These are phyloP conservation scores for Saccopteryx leptura DNA, from an alignment of 2,113 vertebrate species.

Conservation along the genomic window DNA sequence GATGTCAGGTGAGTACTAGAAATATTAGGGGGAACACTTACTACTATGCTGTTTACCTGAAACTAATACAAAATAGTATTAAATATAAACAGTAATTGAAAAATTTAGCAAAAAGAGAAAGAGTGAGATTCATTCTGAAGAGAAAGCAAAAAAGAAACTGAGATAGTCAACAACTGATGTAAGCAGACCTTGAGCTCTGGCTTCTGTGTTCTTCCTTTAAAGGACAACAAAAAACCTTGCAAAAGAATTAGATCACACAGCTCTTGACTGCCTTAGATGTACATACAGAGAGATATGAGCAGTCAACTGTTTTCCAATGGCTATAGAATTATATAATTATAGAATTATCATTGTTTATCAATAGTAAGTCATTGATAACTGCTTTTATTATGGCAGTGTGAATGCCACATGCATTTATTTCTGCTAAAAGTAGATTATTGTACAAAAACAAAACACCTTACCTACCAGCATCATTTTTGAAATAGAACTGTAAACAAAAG, in stretches of 20 bases:
- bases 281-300: neutral
- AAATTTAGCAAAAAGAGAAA: neutral
- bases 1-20: neutral
- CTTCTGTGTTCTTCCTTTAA: neutral
- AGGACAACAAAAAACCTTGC: neutral
- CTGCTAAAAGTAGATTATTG: neutral
- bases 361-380: neutral
- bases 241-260: neutral
- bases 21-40: neutral
- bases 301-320: neutral
- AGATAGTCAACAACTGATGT: neutral
- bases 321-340: neutral
- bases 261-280: neutral
- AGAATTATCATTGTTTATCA: neutral
- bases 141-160: neutral
- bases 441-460: neutral
- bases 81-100: neutral
- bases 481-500: slow-evolving; percentile 25
- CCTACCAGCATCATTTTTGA: neutral
- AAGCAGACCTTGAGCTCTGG: neutral
- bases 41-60: neutral
- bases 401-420: neutral
- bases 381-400: neutral
- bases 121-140: neutral
- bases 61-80: neutral